Conservation (phyloP, 2,888 invertebrate genomes). For the Calameuta pallipes region DNA sequence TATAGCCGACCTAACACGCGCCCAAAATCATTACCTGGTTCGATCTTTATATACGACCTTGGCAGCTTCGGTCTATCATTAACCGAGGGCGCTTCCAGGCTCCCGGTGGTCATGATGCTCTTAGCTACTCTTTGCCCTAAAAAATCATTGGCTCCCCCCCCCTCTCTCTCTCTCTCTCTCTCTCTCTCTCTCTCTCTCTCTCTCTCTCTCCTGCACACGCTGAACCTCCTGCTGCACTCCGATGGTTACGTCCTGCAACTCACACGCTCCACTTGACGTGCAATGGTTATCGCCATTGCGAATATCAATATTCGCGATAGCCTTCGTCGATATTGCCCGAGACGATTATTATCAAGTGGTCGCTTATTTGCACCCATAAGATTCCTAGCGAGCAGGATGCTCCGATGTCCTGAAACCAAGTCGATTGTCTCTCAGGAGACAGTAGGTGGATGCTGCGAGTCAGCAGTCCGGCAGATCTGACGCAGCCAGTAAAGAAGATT, state of each 20-base stretch:
- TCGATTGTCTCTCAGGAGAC: too few relatives aligned
- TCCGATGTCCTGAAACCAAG: too few relatives aligned
- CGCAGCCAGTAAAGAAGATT: too few relatives aligned
- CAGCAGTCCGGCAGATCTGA: too few relatives aligned
- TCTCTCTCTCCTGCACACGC: slow-evolving; percentile 6
- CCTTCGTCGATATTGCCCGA: background rate
- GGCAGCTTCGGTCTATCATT: slow-evolving; percentile 43
- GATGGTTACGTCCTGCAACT: background rate
- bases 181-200: too few relatives aligned
- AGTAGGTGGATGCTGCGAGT: too few relatives aligned
- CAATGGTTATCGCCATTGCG: background rate
- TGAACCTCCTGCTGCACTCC: background rate
- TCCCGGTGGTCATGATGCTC: background rate
- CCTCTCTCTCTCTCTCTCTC: too few relatives aligned
- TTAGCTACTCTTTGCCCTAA: too few relatives aligned
- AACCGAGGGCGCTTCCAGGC: slow-evolving; percentile 27
- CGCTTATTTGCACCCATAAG: too few relatives aligned
- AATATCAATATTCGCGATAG: background rate
- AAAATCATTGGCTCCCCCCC: too few relatives aligned
- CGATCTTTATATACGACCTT: slow-evolving; percentile 42
- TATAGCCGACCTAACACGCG: slow-evolving; percentile 55
- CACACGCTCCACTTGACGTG: background rate
- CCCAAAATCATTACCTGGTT: slow-evolving; percentile 52
- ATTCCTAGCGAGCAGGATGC: too few relatives aligned
- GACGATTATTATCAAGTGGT: background rate